Conservation (phyloP, 2,113 vertebrate species). For the Antechinus stuartii region DNA sequence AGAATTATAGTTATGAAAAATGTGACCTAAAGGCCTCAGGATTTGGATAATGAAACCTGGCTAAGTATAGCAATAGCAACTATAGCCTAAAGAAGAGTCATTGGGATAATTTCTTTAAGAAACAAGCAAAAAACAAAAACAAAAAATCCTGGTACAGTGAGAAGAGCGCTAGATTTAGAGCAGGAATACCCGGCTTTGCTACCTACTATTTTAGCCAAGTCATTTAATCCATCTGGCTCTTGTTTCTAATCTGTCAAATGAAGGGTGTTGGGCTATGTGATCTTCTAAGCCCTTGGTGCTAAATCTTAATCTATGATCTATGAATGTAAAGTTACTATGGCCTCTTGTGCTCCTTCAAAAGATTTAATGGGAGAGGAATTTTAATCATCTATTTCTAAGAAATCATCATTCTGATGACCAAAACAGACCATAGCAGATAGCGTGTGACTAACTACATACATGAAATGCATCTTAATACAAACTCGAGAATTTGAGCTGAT, state of each 20-base stretch:
- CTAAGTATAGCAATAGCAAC: slow-evolving; percentile 28
- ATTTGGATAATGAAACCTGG: neutral
- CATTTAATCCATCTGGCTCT: neutral
- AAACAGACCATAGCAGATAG: neutral
- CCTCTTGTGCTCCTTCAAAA: neutral
- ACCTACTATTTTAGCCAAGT: neutral
- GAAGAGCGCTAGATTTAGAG: neutral
- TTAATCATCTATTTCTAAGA: neutral
- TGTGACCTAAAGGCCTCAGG: neutral
- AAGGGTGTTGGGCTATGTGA: neutral
- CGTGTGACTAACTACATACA: accelerated
- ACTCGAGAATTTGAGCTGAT: neutral
- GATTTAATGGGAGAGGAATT: neutral
- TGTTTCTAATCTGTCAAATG: neutral
- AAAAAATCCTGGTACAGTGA: neutral
- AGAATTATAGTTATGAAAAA: neutral
- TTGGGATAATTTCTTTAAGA: slow-evolving; percentile 29
- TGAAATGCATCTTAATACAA: neutral
- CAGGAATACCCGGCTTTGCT: neutral
- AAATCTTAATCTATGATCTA: neutral
- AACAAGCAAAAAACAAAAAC: neutral
- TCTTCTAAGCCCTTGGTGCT: neutral
- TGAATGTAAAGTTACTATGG: neutral
- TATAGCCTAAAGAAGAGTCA: accelerated
- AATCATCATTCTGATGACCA: slow-evolving; percentile 26